phyloP scores from a whole-genome alignment of 2,888 invertebrate species.

The Arctia plantaginis region DNA sequence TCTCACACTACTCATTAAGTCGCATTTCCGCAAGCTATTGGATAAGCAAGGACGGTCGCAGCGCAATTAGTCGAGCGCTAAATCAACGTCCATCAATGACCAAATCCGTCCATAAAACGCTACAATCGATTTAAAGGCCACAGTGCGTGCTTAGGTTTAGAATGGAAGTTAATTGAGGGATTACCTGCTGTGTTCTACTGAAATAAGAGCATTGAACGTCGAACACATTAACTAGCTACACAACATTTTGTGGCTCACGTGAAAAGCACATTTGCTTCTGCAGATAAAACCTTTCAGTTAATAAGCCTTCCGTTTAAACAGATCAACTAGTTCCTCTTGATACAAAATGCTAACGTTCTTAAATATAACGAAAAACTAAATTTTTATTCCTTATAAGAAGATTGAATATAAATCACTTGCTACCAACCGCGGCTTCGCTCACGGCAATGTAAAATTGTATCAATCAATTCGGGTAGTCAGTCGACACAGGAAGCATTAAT shows the following conservation, averaged over 20 bases:
- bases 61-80: slow-evolving; percentile 49
- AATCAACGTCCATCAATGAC: slow-evolving; percentile 52
- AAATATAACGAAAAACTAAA: no score
- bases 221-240: slow-evolving; percentile 40
- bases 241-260: slow-evolving; percentile 27
- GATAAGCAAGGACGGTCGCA: slow-evolving; percentile 31
- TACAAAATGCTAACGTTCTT: slow-evolving; percentile 31
- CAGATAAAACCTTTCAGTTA: slow-evolving; percentile 23
- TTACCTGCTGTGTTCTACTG: slow-evolving; percentile 42
- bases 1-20: slow-evolving; percentile 24
- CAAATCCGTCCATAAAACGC: slow-evolving; percentile 50
- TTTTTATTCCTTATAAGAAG: no score
- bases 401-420: neutral
- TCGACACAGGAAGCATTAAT: no score
- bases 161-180: slow-evolving; percentile 57
- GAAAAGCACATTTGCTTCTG: slow-evolving; percentile 22
- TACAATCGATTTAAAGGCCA: slow-evolving; percentile 56
- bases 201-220: slow-evolving; percentile 41
- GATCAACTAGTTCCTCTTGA: no score
- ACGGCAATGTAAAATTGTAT: neutral
- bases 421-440: neutral
- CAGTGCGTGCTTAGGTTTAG: slow-evolving; percentile 50
- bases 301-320: slow-evolving; percentile 24
- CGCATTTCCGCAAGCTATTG: slow-evolving; percentile 39
- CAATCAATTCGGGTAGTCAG: neutral